phyloP scores from a whole-genome alignment of 2,113 vertebrate genomes.

The Atractosteus spatula region DNA sequence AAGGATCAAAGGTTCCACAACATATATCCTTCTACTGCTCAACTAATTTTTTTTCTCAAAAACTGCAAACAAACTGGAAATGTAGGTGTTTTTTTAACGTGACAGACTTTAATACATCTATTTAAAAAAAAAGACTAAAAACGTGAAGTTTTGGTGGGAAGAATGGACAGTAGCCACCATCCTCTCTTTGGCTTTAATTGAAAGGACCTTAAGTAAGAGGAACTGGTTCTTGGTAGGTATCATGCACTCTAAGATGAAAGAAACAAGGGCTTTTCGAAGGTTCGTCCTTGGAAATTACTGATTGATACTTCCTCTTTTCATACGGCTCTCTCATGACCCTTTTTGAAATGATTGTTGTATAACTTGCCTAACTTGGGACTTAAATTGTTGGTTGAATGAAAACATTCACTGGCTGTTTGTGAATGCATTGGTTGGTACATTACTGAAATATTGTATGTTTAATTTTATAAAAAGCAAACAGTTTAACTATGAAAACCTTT shows the following conservation, averaged over 20 bases:
- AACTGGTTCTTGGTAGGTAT: not conserved
- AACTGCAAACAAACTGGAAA: not conserved
- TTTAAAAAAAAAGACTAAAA: too few relatives aligned
- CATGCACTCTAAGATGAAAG: not conserved
- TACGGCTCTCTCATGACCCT: too few relatives aligned
- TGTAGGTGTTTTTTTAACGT: constrained; percentile 1
- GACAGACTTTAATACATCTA: not conserved
- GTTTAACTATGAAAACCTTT: too few relatives aligned
- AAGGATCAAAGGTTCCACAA: constrained; percentile 26
- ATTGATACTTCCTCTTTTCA: too few relatives aligned
- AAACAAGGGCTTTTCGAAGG: not conserved
- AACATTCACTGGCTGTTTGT: too few relatives aligned
- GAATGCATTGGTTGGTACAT: too few relatives aligned
- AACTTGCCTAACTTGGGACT: too few relatives aligned
- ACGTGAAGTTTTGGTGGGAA: not conserved
- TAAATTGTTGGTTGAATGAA: too few relatives aligned
- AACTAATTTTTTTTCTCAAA: constrained; percentile 14
- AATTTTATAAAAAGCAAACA: too few relatives aligned
- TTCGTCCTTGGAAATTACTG: too few relatives aligned
- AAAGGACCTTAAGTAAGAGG: not conserved
- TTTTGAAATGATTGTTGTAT: too few relatives aligned
- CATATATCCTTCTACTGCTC: constrained; percentile 11
- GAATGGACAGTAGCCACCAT: not conserved
- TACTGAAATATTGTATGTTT: too few relatives aligned
- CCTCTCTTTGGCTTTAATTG: not conserved